Percentiles rank a stretch among this genome's conserved stretches.
Evolutionary conservation across 2,888 invertebrate genomes (phyloP).

Genomic region (Bembecia ichneumoniformis): DNA sequence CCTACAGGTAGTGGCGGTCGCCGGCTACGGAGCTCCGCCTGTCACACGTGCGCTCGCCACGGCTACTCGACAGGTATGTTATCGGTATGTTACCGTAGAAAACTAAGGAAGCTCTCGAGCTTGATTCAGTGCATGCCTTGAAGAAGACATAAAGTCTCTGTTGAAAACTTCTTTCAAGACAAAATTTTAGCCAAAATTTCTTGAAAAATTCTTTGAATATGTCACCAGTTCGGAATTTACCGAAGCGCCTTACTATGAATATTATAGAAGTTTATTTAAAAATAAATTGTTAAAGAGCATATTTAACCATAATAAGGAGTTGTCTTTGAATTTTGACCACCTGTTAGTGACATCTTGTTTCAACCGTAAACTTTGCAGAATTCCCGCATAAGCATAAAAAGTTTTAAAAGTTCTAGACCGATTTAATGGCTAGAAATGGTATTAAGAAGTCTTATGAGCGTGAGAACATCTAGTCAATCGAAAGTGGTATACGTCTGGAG

Average conservation of each 20-base stretch:
- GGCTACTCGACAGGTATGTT: constrained; percentile 95
- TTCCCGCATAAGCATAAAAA: constrained; percentile 48
- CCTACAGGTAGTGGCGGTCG: too few relatives aligned
- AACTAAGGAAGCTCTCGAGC: constrained; percentile 76
- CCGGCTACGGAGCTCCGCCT: too few relatives aligned
- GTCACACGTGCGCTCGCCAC: too few relatives aligned
- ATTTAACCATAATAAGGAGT: constrained; percentile 36
- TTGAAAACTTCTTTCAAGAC: constrained; percentile 75
- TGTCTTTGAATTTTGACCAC: constrained; percentile 57
- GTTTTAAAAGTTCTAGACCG: constrained; percentile 36
- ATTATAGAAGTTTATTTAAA: constrained; percentile 77
- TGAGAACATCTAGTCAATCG: constrained; percentile 55
- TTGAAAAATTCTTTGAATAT: constrained; percentile 80
- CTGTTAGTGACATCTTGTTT: constrained; percentile 36
- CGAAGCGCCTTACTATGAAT: constrained; percentile 82
- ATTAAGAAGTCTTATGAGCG: constrained; percentile 54
- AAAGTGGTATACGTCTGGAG: constrained; percentile 57
- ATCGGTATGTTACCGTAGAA: constrained; percentile 93
- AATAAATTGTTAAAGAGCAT: constrained; percentile 75
- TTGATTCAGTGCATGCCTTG: constrained; percentile 76
- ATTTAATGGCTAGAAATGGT: constrained; percentile 50
- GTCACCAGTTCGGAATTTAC: constrained; percentile 80
- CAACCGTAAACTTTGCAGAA: constrained; percentile 47
- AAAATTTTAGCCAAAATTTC: constrained; percentile 75
- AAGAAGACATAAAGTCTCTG: constrained; percentile 76